Conservation (phyloP, 2,888 invertebrate genomes). For the Acanthopleura granulata region DNA sequence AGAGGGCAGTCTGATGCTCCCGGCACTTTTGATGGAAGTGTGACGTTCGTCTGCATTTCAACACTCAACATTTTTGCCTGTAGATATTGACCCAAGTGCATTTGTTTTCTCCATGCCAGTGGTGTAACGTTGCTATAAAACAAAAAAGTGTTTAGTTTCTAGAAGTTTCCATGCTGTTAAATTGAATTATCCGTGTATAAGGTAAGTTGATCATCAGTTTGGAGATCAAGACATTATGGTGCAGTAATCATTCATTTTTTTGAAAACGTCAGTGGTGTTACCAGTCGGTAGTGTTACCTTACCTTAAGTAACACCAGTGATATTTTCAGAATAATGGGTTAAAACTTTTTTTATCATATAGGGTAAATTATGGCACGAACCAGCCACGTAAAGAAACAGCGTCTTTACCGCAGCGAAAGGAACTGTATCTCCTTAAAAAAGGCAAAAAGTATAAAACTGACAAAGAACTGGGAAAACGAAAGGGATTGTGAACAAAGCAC, state of each 20-base stretch:
- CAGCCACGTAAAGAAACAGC: not conserved
- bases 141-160: not conserved
- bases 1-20: no score
- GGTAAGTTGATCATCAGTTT: not conserved
- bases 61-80: no score
- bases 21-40: no score
- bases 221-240: not conserved
- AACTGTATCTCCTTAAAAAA: no score
- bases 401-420: not conserved
- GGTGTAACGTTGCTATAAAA: not conserved
- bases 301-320: not conserved
- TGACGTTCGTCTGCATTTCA: no score
- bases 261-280: conserved; percentile 1
- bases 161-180: not conserved
- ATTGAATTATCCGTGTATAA: not conserved
- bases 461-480: not conserved
- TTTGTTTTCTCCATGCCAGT: not conserved
- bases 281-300: not conserved
- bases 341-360: not conserved
- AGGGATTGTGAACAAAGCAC: not conserved
- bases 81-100: not conserved
- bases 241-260: not conserved
- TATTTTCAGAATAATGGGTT: no score
- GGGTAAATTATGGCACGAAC: not conserved
- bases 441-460: not conserved